Evolutionary conservation across 2,888 invertebrate genomes (phyloP), one percentile per base, ranked within the genome.

Genomic region (Amiota communis): DNA sequence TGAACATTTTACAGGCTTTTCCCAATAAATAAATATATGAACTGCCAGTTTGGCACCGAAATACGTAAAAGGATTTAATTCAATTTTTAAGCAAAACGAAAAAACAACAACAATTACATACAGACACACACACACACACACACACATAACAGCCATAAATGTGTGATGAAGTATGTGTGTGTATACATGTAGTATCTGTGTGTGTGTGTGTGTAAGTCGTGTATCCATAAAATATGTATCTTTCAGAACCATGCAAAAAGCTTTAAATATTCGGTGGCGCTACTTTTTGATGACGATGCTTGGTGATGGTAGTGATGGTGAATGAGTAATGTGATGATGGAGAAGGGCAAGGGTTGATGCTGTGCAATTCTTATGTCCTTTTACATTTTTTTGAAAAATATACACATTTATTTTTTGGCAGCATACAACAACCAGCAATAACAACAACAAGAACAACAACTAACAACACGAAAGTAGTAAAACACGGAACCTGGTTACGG

Each of bases 51-150:
- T 68, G 67, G 67, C 67, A 68, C 67, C 51, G 67, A 53, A 36
- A 68, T 68, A 68, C 53, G 67, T 68, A 68, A 68, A 68, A 20
- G 67, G 67, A 68, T 68, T 68, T 68, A 68, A 68, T 68, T 68
- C 67, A 68, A 68, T 68, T 68, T 63, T 67, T 51, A 51, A 53
- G 67, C 67, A 68, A 51, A 68, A 20, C 15, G 8, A 68, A 51
- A 68, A 6, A 12, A 51, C 51, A 53, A 68, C 51, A 68, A 13
- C 20, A 51, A 68, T 23, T 49, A 2, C 17, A n/a, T n/a, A 47
- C 46, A 11, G 48, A 9, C 2, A 15, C 17, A 15, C 17, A 59
- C 1, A 10, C 20, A 61, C 20, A 57, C 15, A 20, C 20, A 13
- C 20, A 2, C 8, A 53, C 20, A 36, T 36, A 63, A 36, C 63